phyloP scores from a whole-genome alignment of 2,888 invertebrate genomes.

The Gandaritis pyraliata region DNA sequence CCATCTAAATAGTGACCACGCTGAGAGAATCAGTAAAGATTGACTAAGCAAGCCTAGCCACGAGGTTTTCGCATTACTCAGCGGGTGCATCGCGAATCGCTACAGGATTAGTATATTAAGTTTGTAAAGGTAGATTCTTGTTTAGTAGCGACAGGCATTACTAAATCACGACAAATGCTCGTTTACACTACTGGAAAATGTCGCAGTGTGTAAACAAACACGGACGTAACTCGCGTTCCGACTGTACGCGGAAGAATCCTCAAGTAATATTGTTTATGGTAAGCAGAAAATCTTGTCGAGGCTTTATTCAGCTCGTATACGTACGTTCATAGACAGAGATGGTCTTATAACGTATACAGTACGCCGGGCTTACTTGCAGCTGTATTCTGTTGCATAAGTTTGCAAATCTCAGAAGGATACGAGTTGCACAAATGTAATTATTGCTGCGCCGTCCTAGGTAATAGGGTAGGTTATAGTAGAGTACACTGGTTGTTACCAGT shows the following conservation, averaged over 20 bases:
- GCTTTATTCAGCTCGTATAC: constrained; percentile 57
- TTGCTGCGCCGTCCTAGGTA: not conserved
- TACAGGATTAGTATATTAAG: no score
- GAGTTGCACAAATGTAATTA: not conserved
- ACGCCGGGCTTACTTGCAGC: constrained; percentile 12
- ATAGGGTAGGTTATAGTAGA: no score
- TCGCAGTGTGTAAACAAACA: not conserved
- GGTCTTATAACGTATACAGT: constrained; percentile 32
- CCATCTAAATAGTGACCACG: no score
- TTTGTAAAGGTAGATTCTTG: no score
- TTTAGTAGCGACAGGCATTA: no score
- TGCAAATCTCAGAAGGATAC: constrained; percentile 24
- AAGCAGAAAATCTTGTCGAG: constrained; percentile 79
- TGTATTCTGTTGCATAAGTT: constrained; percentile 9
- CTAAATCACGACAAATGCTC: no score
- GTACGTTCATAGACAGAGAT: constrained; percentile 34
- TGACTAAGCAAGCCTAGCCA: no score
- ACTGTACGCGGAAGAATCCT: constrained; percentile 51
- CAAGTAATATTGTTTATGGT: constrained; percentile 78
- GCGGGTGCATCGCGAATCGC: no score
- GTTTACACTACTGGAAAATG: no score
- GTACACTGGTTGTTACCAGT: no score
- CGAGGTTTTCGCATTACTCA: no score
- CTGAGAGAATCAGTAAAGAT: no score
- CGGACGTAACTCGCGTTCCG: constrained; percentile 10